A percentile compares a stretch with the other conserved stretches of the same genome.
These are phyloP conservation scores for Nebria salina DNA, from an alignment of 2,888 invertebrate species.

Conservation along the genomic window DNA sequence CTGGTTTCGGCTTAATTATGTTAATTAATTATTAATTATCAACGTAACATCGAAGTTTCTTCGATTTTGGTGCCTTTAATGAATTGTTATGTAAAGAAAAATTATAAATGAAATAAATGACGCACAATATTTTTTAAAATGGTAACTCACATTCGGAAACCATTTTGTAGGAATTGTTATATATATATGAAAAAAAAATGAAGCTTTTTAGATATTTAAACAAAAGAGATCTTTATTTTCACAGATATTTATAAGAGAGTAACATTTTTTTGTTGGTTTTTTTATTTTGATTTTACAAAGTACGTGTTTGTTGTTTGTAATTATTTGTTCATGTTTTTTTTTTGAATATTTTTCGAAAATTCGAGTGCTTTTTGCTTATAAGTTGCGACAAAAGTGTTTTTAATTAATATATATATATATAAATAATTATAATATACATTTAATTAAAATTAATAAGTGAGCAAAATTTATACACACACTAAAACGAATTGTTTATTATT, in stretches of 20 bases:
- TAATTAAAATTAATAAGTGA: slow-evolving; percentile 7
- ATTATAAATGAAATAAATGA: neutral
- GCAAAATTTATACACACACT: slow-evolving; percentile 19
- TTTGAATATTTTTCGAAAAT: neutral
- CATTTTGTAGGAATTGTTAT: neutral
- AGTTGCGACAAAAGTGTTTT: neutral
- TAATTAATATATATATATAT: slow-evolving; percentile 8
- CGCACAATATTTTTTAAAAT: neutral
- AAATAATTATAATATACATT: slow-evolving; percentile 8
- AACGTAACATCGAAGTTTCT: neutral
- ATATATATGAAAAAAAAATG: neutral
- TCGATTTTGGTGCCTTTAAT: slow-evolving; percentile 1
- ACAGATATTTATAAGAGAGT: slow-evolving; percentile 4
- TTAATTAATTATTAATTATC: neutral
- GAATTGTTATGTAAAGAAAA: neutral
- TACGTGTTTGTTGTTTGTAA: neutral
- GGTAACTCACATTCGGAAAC: neutral
- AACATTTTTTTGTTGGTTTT: neutral
- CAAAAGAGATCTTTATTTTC: slow-evolving; percentile 5
- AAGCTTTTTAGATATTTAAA: neutral
- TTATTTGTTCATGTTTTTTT: neutral
- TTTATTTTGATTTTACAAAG: neutral
- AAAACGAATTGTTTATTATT: slow-evolving; percentile 6
- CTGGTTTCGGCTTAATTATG: neutral
- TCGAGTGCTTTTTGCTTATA: slow-evolving; percentile 3